phyloP scores from a whole-genome alignment of 1,140 invertebrate genomes.

The Bombyx mandarina region DNA sequence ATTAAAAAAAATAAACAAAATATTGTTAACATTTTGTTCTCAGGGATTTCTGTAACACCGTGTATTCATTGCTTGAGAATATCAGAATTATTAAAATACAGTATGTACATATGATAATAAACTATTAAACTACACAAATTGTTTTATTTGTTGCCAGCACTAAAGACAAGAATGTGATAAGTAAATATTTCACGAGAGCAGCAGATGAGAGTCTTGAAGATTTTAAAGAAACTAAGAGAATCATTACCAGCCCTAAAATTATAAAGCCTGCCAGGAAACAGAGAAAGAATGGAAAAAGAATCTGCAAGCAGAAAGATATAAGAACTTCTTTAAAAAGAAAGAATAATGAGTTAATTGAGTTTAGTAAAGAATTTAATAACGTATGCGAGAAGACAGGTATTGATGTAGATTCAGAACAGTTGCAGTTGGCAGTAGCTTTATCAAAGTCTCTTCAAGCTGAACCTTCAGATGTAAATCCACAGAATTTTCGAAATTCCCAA shows the following conservation, averaged over 20 bases:
- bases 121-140: slow-evolving; percentile 16
- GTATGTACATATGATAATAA: slow-evolving; percentile 13
- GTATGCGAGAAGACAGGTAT: slow-evolving; percentile 51
- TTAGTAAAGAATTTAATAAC: slow-evolving; percentile 52
- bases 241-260: slow-evolving; percentile 23
- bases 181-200: slow-evolving; percentile 43
- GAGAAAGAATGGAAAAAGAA: slow-evolving; percentile 21
- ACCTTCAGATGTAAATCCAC: slow-evolving; percentile 10
- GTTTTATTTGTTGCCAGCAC: slow-evolving; percentile 44
- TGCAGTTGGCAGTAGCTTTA: slow-evolving; percentile 71
- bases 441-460: slow-evolving; percentile 65
- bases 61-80: too few species aligned
- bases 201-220: slow-evolving; percentile 57
- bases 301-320: slow-evolving; percentile 55
- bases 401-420: slow-evolving; percentile 70
- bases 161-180: slow-evolving; percentile 26
- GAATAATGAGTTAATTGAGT: slow-evolving; percentile 47
- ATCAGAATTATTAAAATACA: neutral
- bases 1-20: neutral
- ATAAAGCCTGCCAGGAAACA: slow-evolving; percentile 19
- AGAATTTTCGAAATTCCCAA: slow-evolving; percentile 16
- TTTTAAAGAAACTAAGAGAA: slow-evolving; percentile 43
- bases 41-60: neutral
- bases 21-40: neutral
- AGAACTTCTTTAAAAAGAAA: slow-evolving; percentile 40